Percentiles rank a stretch among this genome's conserved stretches.
Conservation (phyloP, 2,888 invertebrate species). For the Drosophila merina region DNA sequence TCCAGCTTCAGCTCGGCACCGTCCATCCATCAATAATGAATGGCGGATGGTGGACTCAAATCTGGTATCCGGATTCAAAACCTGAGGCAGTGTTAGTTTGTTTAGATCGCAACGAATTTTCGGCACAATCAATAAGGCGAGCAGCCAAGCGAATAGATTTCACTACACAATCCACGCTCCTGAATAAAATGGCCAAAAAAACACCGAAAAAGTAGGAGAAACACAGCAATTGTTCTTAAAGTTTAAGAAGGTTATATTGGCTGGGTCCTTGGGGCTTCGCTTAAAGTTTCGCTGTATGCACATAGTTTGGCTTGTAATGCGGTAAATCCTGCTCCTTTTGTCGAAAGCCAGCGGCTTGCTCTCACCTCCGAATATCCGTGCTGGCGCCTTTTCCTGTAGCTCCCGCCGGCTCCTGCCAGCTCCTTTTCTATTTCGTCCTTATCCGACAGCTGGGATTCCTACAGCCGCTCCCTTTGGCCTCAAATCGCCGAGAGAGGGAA, state of each 20-base stretch:
- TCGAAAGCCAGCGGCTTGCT: constrained; percentile 33
- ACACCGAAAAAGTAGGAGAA: not conserved
- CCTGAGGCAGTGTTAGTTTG: constrained; percentile 11
- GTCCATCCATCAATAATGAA: constrained; percentile 62
- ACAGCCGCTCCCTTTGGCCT: not conserved
- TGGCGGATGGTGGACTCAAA: constrained; percentile 5
- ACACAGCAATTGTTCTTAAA: constrained; percentile 11
- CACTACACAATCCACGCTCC: not conserved
- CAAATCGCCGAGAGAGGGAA: constrained; percentile 5
- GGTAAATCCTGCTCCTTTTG: constrained; percentile 27
- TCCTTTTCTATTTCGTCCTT: constrained; percentile 10
- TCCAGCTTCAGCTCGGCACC: not conserved
- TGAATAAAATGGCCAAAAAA: not conserved
- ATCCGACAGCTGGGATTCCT: constrained; percentile 26
- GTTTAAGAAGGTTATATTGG: constrained; percentile 35
- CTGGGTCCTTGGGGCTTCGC: constrained; percentile 16
- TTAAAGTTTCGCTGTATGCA: constrained; percentile 44
- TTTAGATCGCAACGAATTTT: constrained; percentile 44
- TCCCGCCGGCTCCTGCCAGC: not conserved
- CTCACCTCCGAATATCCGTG: constrained; percentile 21
- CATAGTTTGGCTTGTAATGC: constrained; percentile 37
- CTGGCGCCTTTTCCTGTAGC: constrained; percentile 1
- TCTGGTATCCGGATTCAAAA: not conserved
- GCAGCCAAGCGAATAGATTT: constrained; percentile 30
- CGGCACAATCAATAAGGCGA: constrained; percentile 56